Conservation (phyloP, 2,797 vertebrate genomes). For the Trachurus trachurus region DNA sequence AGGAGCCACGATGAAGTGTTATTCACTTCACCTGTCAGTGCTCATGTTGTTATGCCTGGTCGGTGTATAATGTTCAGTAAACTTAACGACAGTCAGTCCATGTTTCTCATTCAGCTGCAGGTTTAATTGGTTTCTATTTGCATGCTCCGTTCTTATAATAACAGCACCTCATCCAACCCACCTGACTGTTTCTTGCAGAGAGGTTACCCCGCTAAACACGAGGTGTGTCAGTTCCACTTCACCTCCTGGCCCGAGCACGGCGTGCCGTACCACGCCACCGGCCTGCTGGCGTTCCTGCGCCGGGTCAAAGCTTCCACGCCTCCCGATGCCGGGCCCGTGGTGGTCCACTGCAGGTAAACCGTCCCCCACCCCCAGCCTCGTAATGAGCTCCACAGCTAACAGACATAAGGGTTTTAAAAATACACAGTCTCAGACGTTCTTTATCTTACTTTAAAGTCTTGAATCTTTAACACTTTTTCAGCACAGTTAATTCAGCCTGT, state of each 20-base stretch:
- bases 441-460: neutral
- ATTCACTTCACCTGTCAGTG: too few species aligned
- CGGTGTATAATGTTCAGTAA: too few species aligned
- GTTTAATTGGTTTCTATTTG: neutral
- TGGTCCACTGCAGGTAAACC: conserved; percentile 97
- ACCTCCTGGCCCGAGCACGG: conserved; percentile 97
- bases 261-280: conserved; percentile 94
- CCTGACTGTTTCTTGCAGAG: conserved; percentile 78
- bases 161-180: neutral
- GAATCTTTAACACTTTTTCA: neutral
- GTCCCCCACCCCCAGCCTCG: fast-evolving
- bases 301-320: conserved; percentile 95
- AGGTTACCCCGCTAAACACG: conserved; percentile 94
- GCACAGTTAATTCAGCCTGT: neutral
- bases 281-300: conserved; percentile 95
- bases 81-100: neutral
- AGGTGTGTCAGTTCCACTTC: conserved; percentile 98
- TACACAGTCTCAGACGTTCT: neutral
- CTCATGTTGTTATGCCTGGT: too few species aligned
- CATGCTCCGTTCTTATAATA: neutral
- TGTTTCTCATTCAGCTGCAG: neutral
- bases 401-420: neutral
- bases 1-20: too few species aligned
- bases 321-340: conserved; percentile 91
- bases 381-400: neutral